A percentile compares a stretch with the other conserved stretches of the same genome.
These are phyloP conservation scores for Drosophila eugracilis DNA, from an alignment of 1,140 invertebrate genomes.

Conservation along the genomic window DNA sequence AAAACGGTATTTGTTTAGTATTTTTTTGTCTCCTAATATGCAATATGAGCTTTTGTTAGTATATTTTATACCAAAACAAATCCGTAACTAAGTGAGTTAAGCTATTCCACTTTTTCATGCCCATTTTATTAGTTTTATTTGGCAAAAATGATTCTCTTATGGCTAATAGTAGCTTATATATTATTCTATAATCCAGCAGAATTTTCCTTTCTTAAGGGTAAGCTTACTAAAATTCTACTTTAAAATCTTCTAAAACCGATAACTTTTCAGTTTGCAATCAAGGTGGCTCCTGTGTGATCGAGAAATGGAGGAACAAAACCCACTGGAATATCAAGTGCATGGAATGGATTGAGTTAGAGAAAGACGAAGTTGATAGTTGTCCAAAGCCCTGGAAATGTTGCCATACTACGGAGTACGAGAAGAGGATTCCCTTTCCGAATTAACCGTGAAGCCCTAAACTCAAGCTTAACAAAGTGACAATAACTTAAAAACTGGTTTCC, in stretches of 20 bases:
- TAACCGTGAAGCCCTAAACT: slow-evolving; percentile 21
- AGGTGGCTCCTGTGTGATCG: slow-evolving; percentile 1
- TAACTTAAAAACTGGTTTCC: slow-evolving; percentile 40
- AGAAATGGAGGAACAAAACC: neutral
- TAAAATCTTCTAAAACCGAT: no score
- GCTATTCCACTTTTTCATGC: no score
- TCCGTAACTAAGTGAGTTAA: no score
- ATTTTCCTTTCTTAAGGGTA: neutral
- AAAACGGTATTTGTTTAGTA: neutral
- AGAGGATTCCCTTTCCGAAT: slow-evolving; percentile 6
- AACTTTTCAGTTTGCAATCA: neutral
- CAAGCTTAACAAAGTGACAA: neutral
- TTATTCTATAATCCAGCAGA: neutral
- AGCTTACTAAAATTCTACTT: neutral
- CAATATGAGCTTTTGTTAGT: no score
- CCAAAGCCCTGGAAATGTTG: slow-evolving; percentile 2
- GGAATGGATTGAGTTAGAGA: slow-evolving; percentile 1
- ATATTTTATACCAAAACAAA: neutral
- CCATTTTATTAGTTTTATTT: no score
- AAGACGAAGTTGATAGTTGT: neutral
- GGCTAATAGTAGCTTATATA: neutral
- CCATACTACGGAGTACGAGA: neutral
- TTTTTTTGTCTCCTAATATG: neutral
- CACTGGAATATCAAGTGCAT: neutral
- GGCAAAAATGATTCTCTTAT: neutral